Evolutionary conservation across 2,113 vertebrate species (phyloP).

Genomic region (Prolemur simus): DNA sequence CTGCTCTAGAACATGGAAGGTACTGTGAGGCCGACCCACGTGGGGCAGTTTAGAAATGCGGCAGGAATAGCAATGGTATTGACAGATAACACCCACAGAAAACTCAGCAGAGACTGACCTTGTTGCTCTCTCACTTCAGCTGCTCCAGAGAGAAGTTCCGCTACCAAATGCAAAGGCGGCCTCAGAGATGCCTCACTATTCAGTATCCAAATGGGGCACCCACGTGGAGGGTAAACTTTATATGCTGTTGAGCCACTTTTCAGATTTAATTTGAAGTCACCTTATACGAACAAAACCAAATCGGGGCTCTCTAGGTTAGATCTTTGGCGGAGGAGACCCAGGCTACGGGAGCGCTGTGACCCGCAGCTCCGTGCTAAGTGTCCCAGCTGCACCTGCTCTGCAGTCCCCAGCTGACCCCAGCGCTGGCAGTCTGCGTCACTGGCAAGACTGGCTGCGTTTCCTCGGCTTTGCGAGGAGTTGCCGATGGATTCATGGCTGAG

Average conservation of each 20-base stretch:
- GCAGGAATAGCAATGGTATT: rapidly evolving
- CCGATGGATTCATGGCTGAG: neutral
- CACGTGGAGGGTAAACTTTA: rapidly evolving
- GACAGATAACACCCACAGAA: neutral
- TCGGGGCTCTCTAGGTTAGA: neutral
- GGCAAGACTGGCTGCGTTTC: neutral
- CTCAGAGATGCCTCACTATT: neutral
- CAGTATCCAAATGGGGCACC: neutral
- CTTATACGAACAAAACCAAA: neutral
- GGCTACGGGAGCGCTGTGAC: rapidly evolving
- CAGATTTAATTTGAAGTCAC: neutral
- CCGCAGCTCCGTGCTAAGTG: rapidly evolving
- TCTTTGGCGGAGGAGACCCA: rapidly evolving
- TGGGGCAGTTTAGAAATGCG: too few species aligned
- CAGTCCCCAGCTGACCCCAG: rapidly evolving
- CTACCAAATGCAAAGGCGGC: neutral
- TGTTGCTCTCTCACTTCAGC: neutral
- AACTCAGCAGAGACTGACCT: neutral
- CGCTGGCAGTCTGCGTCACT: rapidly evolving
- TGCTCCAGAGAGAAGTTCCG: neutral
- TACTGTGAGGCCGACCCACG: rapidly evolving
- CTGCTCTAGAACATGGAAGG: rapidly evolving
- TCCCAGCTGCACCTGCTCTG: neutral
- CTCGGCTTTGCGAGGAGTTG: neutral
- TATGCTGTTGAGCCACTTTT: neutral